A percentile compares a stretch with the other conserved stretches of the same genome.
These are phyloP conservation scores for Aphyosemion australe DNA, from an alignment of 2,113 vertebrate species.

Conservation along the genomic window DNA sequence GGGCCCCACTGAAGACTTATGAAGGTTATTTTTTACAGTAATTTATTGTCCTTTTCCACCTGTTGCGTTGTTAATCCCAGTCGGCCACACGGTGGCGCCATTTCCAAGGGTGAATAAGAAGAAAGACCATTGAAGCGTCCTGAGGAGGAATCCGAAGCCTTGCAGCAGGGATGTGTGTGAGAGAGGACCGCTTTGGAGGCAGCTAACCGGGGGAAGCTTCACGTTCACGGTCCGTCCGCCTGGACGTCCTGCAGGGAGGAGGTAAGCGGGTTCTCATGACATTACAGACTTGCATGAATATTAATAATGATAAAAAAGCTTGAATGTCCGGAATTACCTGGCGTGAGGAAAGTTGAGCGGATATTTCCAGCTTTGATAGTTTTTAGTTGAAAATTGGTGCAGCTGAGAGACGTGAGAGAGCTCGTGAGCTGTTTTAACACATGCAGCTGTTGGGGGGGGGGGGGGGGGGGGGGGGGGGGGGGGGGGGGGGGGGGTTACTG, in stretches of 20 bases:
- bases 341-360: neutral
- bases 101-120: neutral
- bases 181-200: constrained; percentile 21
- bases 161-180: constrained; percentile 19
- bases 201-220: constrained; percentile 10
- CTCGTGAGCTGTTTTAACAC: too few relatives aligned
- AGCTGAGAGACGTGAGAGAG: neutral
- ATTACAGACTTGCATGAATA: neutral
- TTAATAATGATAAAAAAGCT: constrained; percentile 9
- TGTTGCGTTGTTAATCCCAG: neutral
- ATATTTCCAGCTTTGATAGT: neutral
- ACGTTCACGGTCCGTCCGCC: neutral
- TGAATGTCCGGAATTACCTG: neutral
- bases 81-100: constrained; percentile 64
- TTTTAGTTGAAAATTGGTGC: too few relatives aligned
- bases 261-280: constrained; percentile 45
- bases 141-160: constrained; percentile 55
- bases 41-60: too few relatives aligned
- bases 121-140: constrained; percentile 7
- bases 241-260: constrained; percentile 27
- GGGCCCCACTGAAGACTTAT: too few relatives aligned
- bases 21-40: too few relatives aligned
- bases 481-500: too few relatives aligned
- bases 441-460: too few relatives aligned
- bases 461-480: too few relatives aligned